Conservation (phyloP, 2,797 vertebrate genomes). For the Manis pentadactyla region DNA sequence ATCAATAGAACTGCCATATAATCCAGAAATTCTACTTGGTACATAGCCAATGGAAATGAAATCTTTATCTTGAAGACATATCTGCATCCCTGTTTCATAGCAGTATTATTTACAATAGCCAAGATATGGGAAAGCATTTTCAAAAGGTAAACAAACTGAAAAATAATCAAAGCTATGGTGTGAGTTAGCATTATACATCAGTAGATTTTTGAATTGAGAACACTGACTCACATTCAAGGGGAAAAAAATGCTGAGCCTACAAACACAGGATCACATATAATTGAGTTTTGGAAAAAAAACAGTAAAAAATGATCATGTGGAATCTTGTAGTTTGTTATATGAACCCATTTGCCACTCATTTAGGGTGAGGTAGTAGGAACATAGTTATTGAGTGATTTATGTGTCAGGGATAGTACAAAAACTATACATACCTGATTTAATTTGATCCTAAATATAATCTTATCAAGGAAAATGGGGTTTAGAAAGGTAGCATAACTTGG, state of each 20-base stretch:
- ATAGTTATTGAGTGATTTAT: background rate
- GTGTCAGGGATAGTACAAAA: background rate
- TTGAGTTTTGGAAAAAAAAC: background rate
- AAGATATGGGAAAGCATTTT: background rate
- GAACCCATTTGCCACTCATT: background rate
- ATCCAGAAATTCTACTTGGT: background rate
- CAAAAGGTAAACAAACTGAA: background rate
- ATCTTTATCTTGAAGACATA: background rate
- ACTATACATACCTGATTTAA: background rate
- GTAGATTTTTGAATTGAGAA: background rate
- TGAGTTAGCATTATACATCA: background rate
- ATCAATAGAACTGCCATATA: background rate
- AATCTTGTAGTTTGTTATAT: background rate
- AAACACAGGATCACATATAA: background rate
- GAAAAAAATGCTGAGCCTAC: background rate
- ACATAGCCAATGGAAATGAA: background rate
- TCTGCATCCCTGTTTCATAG: background rate
- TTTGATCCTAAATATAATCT: background rate
- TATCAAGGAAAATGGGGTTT: background rate
- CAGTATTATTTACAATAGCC: background rate
- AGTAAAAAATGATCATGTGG: background rate
- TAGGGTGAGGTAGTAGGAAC: background rate
- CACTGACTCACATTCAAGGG: background rate
- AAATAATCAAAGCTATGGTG: background rate
- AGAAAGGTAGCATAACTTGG: background rate